Evolutionary conservation across 2,888 invertebrate genomes (phyloP).

Genomic region (Maniola hyperantus): DNA sequence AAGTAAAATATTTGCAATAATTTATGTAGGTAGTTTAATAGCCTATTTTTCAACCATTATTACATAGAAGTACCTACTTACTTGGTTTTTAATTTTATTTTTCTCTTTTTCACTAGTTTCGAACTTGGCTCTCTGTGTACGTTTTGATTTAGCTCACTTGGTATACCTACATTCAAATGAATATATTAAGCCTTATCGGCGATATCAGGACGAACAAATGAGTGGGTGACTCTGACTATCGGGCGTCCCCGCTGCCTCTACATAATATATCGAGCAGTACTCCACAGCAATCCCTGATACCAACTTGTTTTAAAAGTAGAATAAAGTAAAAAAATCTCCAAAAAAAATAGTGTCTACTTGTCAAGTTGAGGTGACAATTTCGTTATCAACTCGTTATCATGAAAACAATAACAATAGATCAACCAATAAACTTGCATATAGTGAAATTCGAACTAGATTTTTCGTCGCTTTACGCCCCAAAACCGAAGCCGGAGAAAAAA

Average conservation of each 20-base stretch:
- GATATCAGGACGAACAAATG: conserved; percentile 62
- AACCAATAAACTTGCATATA: conserved; percentile 73
- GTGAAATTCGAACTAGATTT: conserved; percentile 73
- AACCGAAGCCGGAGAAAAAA: conserved; percentile 50
- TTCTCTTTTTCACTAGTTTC: background rate
- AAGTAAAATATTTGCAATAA: no score
- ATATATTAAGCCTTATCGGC: conserved; percentile 76
- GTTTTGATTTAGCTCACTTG: conserved; percentile 60
- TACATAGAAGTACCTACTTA: no score
- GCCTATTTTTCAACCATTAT: no score
- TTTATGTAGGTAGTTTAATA: no score
- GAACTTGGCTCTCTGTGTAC: conserved; percentile 42
- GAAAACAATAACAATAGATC: conserved; percentile 67
- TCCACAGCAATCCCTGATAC: conserved; percentile 33
- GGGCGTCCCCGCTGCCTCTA: conserved; percentile 38
- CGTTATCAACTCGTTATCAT: conserved; percentile 44
- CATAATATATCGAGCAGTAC: conserved; percentile 10
- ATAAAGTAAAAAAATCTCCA: background rate
- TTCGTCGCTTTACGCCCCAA: conserved; percentile 51
- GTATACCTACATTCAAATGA: conserved; percentile 72
- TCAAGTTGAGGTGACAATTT: conserved; percentile 29
- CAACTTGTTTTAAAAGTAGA: conserved; percentile 17
- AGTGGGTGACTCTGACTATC: conserved; percentile 70
- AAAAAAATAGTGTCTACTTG: conserved; percentile 4
- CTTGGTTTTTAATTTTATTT: background rate